Conservation (phyloP, 2,888 invertebrate genomes). For the Ophioninae sp. region DNA sequence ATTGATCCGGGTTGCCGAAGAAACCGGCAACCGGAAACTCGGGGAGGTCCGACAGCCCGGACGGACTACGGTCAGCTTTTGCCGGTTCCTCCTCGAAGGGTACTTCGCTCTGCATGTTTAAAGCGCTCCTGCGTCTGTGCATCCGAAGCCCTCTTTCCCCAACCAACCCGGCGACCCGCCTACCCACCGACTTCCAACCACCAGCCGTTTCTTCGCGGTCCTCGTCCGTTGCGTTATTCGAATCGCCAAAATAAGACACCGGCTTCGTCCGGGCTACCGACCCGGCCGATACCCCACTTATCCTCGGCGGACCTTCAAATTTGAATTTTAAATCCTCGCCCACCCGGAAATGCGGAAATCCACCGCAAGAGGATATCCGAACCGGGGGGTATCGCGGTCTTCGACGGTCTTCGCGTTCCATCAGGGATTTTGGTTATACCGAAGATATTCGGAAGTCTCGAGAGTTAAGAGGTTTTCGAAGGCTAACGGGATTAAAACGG, state of each 20-base stretch:
- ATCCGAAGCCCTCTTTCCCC: background rate
- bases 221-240: slow-evolving; percentile 43
- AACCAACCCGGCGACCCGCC: slow-evolving; percentile 20
- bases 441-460: slow-evolving; percentile 37
- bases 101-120: slow-evolving; percentile 68
- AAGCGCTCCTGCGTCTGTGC: slow-evolving; percentile 50
- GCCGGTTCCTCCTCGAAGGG: slow-evolving; percentile 66
- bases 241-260: slow-evolving; percentile 12
- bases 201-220: slow-evolving; percentile 29
- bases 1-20: slow-evolving; percentile 47
- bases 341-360: slow-evolving; percentile 66
- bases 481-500: background rate
- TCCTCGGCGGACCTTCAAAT: slow-evolving; percentile 68
- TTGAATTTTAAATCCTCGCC: slow-evolving; percentile 74
- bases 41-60: slow-evolving; percentile 60
- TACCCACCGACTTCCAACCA: background rate
- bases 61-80: slow-evolving; percentile 62
- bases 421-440: slow-evolving; percentile 64
- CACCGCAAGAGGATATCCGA: slow-evolving; percentile 72
- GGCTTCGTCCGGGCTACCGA: slow-evolving; percentile 15
- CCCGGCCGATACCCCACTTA: slow-evolving; percentile 47
- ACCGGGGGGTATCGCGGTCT: slow-evolving; percentile 30
- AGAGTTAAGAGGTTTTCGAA: background rate
- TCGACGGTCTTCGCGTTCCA: slow-evolving; percentile 68
- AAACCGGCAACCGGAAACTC: slow-evolving; percentile 29